phyloP scores from a whole-genome alignment of 2,888 invertebrate genomes.

The Herminia tarsipennalis region DNA sequence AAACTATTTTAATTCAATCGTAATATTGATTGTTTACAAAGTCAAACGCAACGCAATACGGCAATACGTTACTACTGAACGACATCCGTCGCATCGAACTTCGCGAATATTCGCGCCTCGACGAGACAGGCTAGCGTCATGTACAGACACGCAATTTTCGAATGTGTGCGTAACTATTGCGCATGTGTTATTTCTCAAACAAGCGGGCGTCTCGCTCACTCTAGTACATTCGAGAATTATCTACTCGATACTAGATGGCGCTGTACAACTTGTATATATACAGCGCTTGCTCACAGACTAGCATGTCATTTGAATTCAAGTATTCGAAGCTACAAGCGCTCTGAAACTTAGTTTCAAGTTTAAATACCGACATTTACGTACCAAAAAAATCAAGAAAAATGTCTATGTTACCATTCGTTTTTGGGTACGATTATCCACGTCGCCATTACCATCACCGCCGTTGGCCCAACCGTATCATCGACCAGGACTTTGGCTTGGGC shows the following conservation, averaged over 20 bases:
- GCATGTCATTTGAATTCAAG: conserved; percentile 43
- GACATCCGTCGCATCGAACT: conserved; percentile 6
- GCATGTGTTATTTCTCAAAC: conserved; percentile 13
- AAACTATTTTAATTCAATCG: too few species aligned
- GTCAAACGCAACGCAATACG: too few species aligned
- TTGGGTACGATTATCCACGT: conserved; percentile 51
- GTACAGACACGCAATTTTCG: background rate
- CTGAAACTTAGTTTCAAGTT: background rate
- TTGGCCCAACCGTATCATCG: conserved; percentile 57
- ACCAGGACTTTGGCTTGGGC: conserved; percentile 72
- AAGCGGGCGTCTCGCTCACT: background rate
- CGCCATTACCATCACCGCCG: conserved; percentile 26
- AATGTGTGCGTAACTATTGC: background rate
- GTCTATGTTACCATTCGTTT: conserved; percentile 60
- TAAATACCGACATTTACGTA: too few species aligned
- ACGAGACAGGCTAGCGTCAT: background rate
- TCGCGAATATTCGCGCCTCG: conserved; percentile 31
- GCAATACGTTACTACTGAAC: background rate
- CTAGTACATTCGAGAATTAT: conserved; percentile 34
- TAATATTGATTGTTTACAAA: too few species aligned
- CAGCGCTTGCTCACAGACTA: conserved; percentile 4
- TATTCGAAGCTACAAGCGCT: conserved; percentile 30
- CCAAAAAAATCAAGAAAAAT: conserved; percentile 40
- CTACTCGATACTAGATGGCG: conserved; percentile 65
- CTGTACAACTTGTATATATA: conserved; percentile 49